A percentile compares a stretch with the other conserved stretches of the same genome.
Evolutionary conservation across 2,888 invertebrate species (phyloP).

Genomic region (Lamellibrachia columna): DNA sequence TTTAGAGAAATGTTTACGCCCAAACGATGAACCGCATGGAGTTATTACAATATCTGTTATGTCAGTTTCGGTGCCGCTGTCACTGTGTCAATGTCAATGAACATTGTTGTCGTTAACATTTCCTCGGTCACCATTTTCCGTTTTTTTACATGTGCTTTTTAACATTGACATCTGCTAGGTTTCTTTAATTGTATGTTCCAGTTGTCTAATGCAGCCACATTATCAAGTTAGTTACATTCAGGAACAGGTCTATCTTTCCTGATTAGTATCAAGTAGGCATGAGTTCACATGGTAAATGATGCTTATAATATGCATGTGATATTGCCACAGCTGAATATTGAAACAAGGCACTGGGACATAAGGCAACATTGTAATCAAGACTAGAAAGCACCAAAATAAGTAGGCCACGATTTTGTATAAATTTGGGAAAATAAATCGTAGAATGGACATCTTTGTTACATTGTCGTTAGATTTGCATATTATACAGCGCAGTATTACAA

Average conservation of each 20-base stretch:
- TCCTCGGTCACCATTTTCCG: background rate
- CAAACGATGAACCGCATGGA: background rate
- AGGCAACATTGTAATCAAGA: constrained; percentile 10
- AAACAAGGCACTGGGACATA: background rate
- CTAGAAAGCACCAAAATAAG: background rate
- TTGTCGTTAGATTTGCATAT: background rate
- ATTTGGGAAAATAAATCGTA: constrained; percentile 1
- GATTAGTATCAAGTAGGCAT: background rate
- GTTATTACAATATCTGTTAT: background rate
- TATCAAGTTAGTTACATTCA: background rate
- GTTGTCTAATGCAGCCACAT: background rate
- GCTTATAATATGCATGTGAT: background rate
- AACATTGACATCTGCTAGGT: background rate
- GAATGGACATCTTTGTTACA: background rate
- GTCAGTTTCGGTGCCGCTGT: too few species aligned
- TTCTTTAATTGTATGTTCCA: too few species aligned
- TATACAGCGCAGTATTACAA: too few species aligned
- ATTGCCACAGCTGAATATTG: background rate
- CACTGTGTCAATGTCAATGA: background rate
- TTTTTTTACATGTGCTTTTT: background rate
- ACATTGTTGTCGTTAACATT: background rate
- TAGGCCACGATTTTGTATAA: background rate
- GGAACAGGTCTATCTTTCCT: background rate
- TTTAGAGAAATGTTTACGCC: background rate
- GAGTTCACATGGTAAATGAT: background rate